phyloP scores from a whole-genome alignment of 2,888 invertebrate species.

The Xanthorhoe spadicearia region DNA sequence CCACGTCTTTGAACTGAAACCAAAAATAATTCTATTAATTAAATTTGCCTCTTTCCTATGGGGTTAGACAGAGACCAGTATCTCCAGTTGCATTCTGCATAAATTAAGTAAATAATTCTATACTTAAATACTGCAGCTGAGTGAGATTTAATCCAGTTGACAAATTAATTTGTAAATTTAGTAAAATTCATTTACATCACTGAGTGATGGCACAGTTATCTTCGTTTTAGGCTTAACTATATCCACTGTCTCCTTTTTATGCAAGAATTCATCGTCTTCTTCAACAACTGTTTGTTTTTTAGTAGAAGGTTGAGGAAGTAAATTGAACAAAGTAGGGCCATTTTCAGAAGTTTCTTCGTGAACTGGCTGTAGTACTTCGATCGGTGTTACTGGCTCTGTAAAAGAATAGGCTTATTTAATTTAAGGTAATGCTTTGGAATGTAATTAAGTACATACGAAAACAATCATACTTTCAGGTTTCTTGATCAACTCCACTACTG shows the following conservation, averaged over 20 bases:
- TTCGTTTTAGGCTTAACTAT: conserved; percentile 82
- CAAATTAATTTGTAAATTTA: not conserved
- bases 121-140: not conserved
- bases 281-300: conserved; percentile 70
- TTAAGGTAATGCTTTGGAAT: not conserved
- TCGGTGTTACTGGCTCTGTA: conserved; percentile 36
- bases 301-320: conserved; percentile 80
- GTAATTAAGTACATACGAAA: not conserved
- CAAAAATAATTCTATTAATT: conserved; percentile 16
- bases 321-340: conserved; percentile 62
- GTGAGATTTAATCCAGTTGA: not conserved
- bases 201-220: conserved; percentile 88
- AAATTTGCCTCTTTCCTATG: not conserved
- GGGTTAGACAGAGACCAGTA: too few species aligned
- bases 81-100: too few species aligned
- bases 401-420: not conserved
- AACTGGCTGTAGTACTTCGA: conserved; percentile 15
- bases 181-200: conserved; percentile 77
- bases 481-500: conserved; percentile 52
- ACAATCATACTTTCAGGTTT: conserved; percentile 52
- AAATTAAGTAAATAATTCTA: too few species aligned
- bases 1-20: conserved; percentile 85
- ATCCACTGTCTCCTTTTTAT: conserved; percentile 81
- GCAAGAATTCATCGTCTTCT: conserved; percentile 87
- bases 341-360: conserved; percentile 29